These are phyloP conservation scores for Zenarchopterus dispar DNA, from an alignment of 2,797 vertebrate genomes.

Conservation along the genomic window DNA sequence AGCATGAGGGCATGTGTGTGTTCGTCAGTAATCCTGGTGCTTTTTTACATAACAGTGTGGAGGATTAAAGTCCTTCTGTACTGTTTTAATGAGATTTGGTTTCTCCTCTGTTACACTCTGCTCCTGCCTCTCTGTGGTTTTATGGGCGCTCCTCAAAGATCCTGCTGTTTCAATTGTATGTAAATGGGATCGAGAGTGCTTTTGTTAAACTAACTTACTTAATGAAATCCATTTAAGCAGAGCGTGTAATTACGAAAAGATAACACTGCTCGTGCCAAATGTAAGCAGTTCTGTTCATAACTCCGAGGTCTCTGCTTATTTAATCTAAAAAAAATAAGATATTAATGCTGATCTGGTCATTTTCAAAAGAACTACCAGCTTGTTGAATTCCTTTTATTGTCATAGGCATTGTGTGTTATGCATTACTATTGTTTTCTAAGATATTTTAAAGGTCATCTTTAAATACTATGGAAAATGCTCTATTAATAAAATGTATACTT, in stretches of 20 bases:
- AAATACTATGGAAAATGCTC: no score
- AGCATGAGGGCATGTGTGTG: slow-evolving; percentile 21
- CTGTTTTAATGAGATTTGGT: slow-evolving; percentile 69
- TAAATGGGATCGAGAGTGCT: slow-evolving; percentile 29
- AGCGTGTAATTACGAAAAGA: slow-evolving; percentile 38
- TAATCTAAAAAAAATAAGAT: no score
- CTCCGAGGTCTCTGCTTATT: neutral
- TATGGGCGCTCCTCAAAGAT: slow-evolving; percentile 40
- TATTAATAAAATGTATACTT: neutral
- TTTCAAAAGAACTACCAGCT: no score
- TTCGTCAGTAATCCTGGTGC: slow-evolving; percentile 54
- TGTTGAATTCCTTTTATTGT: no score
- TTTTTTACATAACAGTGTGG: slow-evolving; percentile 68
- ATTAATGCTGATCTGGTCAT: no score
- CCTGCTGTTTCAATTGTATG: slow-evolving; percentile 30
- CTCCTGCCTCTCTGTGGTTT: slow-evolving; percentile 21
- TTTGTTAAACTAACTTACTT: slow-evolving; percentile 49
- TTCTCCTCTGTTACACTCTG: slow-evolving; percentile 37
- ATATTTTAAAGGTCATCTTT: no score
- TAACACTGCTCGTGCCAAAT: slow-evolving; percentile 2
- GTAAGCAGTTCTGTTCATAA: neutral
- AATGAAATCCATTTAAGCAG: slow-evolving; percentile 50
- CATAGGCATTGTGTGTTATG: no score
- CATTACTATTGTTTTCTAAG: no score
- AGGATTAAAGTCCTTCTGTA: slow-evolving; percentile 73